Base-by-base conservation (phyloP, 2,797 vertebrate genomes). In the Sebastolobus altivelis region DNA sequence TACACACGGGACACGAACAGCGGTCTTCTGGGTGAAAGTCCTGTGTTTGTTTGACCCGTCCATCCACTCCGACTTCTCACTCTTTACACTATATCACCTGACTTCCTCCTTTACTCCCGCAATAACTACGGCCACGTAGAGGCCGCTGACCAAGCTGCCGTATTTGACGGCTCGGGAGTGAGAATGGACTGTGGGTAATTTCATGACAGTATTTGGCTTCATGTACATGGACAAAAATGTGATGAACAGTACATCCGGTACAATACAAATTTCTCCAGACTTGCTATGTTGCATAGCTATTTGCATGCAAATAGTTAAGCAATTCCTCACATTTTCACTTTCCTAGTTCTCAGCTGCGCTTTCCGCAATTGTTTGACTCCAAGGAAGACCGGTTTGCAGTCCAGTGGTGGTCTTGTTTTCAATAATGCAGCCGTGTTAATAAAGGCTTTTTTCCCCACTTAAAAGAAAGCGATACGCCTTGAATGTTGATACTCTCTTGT, bases 401-500 rank as follows among this genome's bases (percentile, higher is more conserved):
- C 25, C 6, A 10, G 20, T 6, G 22, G 31, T 1, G 11, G 22
- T 49, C 8, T 22, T 71, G 22, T 31, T 38, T 52, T 59, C 5
- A 73, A 38, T 59, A 12, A 61, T 20, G 52, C 13, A 37, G 16
- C 60, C 14, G 14, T 9, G 33, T 2, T 67, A 52, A 54, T 66
- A 61, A 65, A 65, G 29, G 25, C 13, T n/a, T 46, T 38, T 71
- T 8, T 3, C 14, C 14, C 29, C 43, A 27, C 33, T 60, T 74
- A 35, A 37, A 37, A 16, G 65, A 22, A 61, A 74, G 46, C 49
- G 27, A 16, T 4, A 2, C n/a, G 54, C 38, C 1, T 61, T 63
- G 61, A 61, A 37, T 82, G 46, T 65, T 31, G 33, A 67, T 54
- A 33, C 27, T 66, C 55, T 79, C 55, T 38, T 22, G 5, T 40